A percentile compares a stretch with the other conserved stretches of the same genome.
phyloP scores from a whole-genome alignment of 1,140 invertebrate genomes.

The Argopecten irradians region DNA sequence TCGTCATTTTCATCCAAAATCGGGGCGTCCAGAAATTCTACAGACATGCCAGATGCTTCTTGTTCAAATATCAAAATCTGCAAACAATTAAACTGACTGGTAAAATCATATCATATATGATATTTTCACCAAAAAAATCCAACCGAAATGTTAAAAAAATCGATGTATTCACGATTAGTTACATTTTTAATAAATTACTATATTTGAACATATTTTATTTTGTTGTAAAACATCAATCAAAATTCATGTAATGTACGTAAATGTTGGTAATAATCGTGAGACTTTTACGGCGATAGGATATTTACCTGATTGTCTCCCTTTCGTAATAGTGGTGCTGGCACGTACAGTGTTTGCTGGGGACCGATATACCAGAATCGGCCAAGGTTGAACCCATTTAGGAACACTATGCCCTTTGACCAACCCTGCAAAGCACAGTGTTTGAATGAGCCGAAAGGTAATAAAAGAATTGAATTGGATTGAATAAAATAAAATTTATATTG shows the following conservation, averaged over 20 bases:
- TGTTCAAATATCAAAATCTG: slow-evolving; percentile 59
- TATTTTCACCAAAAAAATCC: too few relatives aligned
- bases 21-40: slow-evolving; percentile 50
- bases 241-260: not conserved
- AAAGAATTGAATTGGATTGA: not conserved
- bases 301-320: slow-evolving; percentile 79
- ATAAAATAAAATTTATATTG: not conserved
- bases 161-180: not conserved
- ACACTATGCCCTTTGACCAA: slow-evolving; percentile 80
- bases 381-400: slow-evolving; percentile 83
- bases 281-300: not conserved
- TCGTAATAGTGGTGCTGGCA: slow-evolving; percentile 80
- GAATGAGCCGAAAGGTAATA: not conserved
- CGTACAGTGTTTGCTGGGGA: slow-evolving; percentile 80
- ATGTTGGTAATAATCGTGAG: not conserved
- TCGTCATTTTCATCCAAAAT: slow-evolving; percentile 41
- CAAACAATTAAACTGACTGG: not conserved
- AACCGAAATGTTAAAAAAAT: not conserved
- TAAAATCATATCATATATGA: not conserved
- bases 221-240: not conserved
- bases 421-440: slow-evolving; percentile 49
- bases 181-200: not conserved
- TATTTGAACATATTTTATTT: not conserved
- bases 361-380: slow-evolving; percentile 81
- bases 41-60: slow-evolving; percentile 25